Percentiles rank a stretch among this genome's conserved stretches.
Evolutionary conservation across 2,113 vertebrate genomes (phyloP).

Genomic region (Corythornis vintsioides): DNA sequence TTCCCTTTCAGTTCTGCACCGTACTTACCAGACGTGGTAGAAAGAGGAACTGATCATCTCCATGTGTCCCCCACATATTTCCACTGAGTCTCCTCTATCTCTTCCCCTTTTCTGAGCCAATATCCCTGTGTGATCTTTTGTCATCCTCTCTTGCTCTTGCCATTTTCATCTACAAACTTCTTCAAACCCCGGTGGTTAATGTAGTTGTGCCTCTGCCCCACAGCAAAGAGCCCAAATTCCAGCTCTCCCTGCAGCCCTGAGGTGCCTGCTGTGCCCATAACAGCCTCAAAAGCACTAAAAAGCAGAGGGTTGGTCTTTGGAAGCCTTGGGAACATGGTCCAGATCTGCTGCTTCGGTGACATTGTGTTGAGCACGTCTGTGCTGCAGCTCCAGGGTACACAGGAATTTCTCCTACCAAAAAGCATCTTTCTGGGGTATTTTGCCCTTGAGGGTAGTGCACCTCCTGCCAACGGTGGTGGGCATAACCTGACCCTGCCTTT

Average conservation of each 20-base stretch:
- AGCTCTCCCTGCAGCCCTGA: not conserved
- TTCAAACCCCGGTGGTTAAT: not conserved
- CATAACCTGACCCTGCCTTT: not conserved
- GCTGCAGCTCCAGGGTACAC: not conserved
- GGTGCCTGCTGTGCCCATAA: not conserved
- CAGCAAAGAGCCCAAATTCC: not conserved
- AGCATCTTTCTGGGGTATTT: not conserved
- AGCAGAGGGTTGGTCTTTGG: not conserved
- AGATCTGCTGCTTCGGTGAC: not conserved
- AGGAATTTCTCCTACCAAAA: not conserved
- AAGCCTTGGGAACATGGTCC: not conserved
- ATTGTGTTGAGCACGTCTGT: not conserved
- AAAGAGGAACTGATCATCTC: conserved; percentile 29
- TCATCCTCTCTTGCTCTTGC: not conserved
- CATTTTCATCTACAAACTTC: not conserved
- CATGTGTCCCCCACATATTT: not conserved
- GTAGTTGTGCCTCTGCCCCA: not conserved
- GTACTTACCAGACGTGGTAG: not conserved
- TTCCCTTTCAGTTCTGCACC: not conserved
- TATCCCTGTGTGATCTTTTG: conserved; percentile 8
- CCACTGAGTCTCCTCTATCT: conserved; percentile 20
- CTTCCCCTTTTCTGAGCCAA: conserved; percentile 27
- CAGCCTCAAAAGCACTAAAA: not conserved
- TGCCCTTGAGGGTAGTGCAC: accelerated
- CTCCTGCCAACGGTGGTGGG: not conserved